A percentile compares a stretch with the other conserved stretches of the same genome.
phyloP scores from a whole-genome alignment of 2,113 vertebrate species.

The Atlantisia rogersi region DNA sequence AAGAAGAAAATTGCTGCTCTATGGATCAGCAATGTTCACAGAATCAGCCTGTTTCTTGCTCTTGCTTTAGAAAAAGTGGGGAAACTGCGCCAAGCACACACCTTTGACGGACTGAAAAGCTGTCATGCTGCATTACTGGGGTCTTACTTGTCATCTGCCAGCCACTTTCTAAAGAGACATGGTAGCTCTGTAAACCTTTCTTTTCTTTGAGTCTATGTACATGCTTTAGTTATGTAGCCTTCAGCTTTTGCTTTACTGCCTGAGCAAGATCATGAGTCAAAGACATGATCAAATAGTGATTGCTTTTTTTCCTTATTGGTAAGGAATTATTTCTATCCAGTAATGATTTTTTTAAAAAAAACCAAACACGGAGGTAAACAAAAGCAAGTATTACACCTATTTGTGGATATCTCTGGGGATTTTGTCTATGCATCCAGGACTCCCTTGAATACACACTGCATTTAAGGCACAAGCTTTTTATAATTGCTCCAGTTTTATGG shows the following conservation, averaged over 20 bases:
- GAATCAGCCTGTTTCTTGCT: not conserved
- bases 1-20: not conserved
- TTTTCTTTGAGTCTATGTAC: not conserved
- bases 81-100: not conserved
- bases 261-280: not conserved
- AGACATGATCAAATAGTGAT: not conserved
- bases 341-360: not conserved
- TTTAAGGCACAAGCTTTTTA: not conserved
- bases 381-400: not conserved
- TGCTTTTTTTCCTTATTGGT: not conserved
- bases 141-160: not conserved
- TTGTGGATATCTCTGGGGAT: not conserved
- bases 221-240: not conserved
- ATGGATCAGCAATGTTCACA: not conserved
- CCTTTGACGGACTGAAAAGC: not conserved
- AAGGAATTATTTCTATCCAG: not conserved
- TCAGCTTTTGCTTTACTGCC: not conserved
- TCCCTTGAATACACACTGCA: not conserved
- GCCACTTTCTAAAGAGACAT: not conserved
- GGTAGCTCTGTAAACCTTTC: not conserved
- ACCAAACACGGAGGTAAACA: not conserved
- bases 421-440: not conserved
- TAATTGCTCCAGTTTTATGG: not conserved
- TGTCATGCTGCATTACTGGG: not conserved
- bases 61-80: not conserved